Evolutionary conservation across 2,113 vertebrate genomes (phyloP), one percentile per base, ranked within the genome.

Genomic region (Lepus americanus): DNA sequence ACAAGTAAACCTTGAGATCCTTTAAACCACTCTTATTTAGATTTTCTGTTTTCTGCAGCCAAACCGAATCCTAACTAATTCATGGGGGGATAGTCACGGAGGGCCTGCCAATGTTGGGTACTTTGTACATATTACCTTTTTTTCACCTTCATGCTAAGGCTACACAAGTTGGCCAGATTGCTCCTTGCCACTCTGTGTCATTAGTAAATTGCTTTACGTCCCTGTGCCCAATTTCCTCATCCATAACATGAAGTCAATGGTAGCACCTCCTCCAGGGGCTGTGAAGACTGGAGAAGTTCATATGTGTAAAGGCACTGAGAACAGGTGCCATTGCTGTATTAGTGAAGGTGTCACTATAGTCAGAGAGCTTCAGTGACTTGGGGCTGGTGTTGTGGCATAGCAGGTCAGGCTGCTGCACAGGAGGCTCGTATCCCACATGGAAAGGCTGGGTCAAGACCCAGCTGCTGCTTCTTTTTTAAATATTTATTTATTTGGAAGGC

Each of bases 1-100:
- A 29, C 9, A 79, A 94, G 70, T 91, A 33, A 39, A 63, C 67
- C 63, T 59, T 94, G 49, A 74, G 31, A 79, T 92, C 63, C 73
- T 92, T 81, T 74, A 76, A 61, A 20, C 67, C 19, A 72, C 13
- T 87, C 39, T 82, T 82, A n/a, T 31, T 84, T 51, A 27, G 39
- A 69, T 80, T 73, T 74, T 83, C 49, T 63, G 27, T 74, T 93
- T 95, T 59, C n/a, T n/a, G 14, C 59, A 69, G 67, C 14, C 36
- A 78, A 85, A 55, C 3, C 2, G n/a, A 67, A 85, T 64, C 25
- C 36, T 81, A 67, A 81, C 13, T 67, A 33, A 83, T n/a, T 39
- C 39, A 44, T 20, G 69, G 27, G 19, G 49, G 17, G 20, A 27
- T 63, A 83, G 22, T 73, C 49, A 74, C 23, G 55, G 25, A 55